Evolutionary conservation across 2,888 invertebrate genomes (phyloP), one percentile per base, ranked within the genome.

Genomic region (Eremobia ochroleuca): DNA sequence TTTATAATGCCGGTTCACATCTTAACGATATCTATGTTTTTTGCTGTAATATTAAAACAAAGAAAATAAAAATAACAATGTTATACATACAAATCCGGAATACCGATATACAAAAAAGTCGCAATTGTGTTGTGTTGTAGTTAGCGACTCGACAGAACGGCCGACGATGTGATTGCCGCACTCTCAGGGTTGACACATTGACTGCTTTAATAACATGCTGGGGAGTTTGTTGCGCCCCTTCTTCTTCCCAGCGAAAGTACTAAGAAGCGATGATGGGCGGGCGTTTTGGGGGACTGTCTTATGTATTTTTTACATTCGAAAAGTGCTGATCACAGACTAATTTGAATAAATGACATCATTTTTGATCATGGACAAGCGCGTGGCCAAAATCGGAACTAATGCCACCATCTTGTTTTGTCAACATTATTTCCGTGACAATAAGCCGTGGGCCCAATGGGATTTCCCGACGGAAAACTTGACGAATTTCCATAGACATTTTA

Each of bases 71-170:
- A 52, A 43, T 21, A 28, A 65, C 28, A 18, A 21, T 28, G 4
- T 15, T 31, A 61, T 4, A 43, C n/a, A 43, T 28, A 28, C 5
- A 65, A 67, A 52, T 37, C 0, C 31, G 0, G 9, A 34, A 72
- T 55, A 25, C 15, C 25, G 13, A 72, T 58, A 49, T 62, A 1
- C 4, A 21, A 65, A 83, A 74, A 34, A 64, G 34, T 28, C 6
- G 8, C 43, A 8, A 59, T 79, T 76, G 61, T 66, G 49, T 76
- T 59, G 74, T 73, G 21, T 68, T 59, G 28, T 76, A 77, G 73
- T 85, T 77, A 82, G 85, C 68, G 67, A 85, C 37, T 85, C 74
- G 72, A 71, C 62, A 70, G 37, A 80, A 81, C 85, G 49, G 76
- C 58, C 49, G 52, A 69, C 68, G 69, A 73, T 82, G 71, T 82